Percentiles rank a stretch among this genome's conserved stretches.
Evolutionary conservation across 2,113 vertebrate genomes (phyloP).

Genomic region (Eretmochelys imbricata): DNA sequence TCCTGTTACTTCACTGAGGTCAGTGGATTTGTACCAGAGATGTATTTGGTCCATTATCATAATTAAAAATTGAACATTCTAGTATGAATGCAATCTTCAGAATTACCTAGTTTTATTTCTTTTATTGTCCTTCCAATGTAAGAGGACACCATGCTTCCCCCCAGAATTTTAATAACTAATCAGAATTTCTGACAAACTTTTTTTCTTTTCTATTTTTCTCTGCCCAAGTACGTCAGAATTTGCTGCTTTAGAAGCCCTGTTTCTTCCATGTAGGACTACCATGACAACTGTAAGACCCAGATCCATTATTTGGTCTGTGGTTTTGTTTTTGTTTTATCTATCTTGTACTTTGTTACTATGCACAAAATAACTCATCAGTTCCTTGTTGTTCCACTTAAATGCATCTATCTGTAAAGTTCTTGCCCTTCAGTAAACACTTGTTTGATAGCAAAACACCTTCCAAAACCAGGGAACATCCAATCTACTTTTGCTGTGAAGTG

Average conservation of each 20-base stretch:
- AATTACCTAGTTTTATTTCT: not conserved
- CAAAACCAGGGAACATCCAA: not conserved
- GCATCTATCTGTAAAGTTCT: not conserved
- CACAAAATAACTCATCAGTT: not conserved
- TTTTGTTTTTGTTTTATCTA: not conserved
- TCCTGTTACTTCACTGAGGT: not conserved
- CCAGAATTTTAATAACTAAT: not conserved
- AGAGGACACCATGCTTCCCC: not conserved
- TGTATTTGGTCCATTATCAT: not conserved
- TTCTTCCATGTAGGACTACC: not conserved
- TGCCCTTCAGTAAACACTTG: not conserved
- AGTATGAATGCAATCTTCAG: not conserved
- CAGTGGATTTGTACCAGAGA: not conserved
- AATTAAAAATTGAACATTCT: not conserved
- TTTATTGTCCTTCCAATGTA: not conserved
- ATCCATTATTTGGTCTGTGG: not conserved
- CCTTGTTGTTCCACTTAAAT: not conserved
- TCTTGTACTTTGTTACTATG: not conserved
- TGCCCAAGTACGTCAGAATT: not conserved
- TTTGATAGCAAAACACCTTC: not conserved
- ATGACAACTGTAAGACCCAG: not conserved
- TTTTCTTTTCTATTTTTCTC: not conserved
- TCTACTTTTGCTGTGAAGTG: not conserved
- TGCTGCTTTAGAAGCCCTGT: no score
- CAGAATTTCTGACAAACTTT: not conserved